phyloP scores from a whole-genome alignment of 1,140 invertebrate genomes.

The Brevipalpus yothersi region DNA sequence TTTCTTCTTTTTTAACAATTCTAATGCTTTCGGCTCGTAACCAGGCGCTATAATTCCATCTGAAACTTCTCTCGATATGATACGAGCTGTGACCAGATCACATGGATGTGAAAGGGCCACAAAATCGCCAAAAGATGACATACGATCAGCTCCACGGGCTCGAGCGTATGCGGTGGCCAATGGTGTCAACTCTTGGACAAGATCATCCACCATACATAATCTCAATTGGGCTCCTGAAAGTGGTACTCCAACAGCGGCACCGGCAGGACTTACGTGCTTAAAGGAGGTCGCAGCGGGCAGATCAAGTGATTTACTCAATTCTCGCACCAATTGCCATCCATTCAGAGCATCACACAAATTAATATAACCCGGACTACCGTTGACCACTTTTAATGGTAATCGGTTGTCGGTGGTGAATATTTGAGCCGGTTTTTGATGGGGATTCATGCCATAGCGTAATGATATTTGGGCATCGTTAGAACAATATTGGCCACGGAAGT shows the following conservation, averaged over 20 bases:
- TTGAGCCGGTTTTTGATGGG: constrained; percentile 88
- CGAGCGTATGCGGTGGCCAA: constrained; percentile 82
- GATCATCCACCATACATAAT: constrained; percentile 77
- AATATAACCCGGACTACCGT: constrained; percentile 87
- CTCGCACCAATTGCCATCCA: constrained; percentile 81
- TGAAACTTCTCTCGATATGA: constrained; percentile 52
- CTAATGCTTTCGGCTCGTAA: constrained; percentile 54
- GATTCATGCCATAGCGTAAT: constrained; percentile 89
- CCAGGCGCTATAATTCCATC: constrained; percentile 90
- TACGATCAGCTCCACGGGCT: constrained; percentile 80
- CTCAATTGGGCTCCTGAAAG: constrained; percentile 45
- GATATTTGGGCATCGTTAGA: constrained; percentile 46
- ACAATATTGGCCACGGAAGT: constrained; percentile 74
- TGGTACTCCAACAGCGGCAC: constrained; percentile 67
- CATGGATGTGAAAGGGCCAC: constrained; percentile 76
- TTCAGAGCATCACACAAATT: constrained; percentile 93
- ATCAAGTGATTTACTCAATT: constrained; percentile 47
- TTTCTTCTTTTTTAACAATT: constrained; percentile 85
- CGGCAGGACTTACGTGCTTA: constrained; percentile 55
- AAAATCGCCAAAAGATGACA: constrained; percentile 98
- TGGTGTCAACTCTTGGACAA: constrained; percentile 45
- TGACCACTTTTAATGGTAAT: constrained; percentile 67
- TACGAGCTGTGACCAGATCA: constrained; percentile 53
- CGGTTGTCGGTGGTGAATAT: constrained; percentile 46
- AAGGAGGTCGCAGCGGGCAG: constrained; percentile 86